These are phyloP conservation scores for Coreius guichenoti DNA, from an alignment of 2,797 vertebrate genomes.

Conservation along the genomic window DNA sequence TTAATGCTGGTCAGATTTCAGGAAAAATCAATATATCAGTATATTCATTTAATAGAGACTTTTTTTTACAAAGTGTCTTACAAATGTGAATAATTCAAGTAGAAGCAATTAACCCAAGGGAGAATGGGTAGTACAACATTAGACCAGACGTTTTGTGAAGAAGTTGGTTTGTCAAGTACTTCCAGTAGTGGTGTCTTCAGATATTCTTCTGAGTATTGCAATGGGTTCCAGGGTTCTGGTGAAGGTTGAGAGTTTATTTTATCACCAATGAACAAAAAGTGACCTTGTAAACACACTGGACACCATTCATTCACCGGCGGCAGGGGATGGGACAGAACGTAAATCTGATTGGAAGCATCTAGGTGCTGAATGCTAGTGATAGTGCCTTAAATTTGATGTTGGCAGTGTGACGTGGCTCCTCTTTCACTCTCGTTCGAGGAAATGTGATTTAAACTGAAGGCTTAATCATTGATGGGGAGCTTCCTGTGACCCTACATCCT, in stretches of 20 bases:
- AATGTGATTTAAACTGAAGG: conserved; percentile 17
- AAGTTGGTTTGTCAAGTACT: neutral
- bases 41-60: neutral
- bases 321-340: neutral
- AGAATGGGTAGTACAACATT: neutral
- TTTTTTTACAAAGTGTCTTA: neutral
- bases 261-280: neutral
- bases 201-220: neutral
- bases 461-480: neutral
- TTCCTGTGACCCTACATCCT: conserved; percentile 15
- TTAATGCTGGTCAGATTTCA: neutral
- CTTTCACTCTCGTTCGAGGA: neutral
- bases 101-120: neutral
- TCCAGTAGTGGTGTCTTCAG: neutral
- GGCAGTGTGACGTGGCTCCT: neutral
- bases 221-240: neutral
- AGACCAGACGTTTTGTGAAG: neutral
- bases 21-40: neutral
- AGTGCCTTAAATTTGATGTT: conserved; percentile 9
- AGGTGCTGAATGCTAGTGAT: neutral
- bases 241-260: conserved; percentile 10
- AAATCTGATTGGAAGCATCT: neutral
- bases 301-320: neutral
- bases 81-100: neutral
- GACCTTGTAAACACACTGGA: conserved; percentile 3